Base-by-base conservation (phyloP, 2,888 invertebrate genomes). In the Mesochorus sp. region DNA sequence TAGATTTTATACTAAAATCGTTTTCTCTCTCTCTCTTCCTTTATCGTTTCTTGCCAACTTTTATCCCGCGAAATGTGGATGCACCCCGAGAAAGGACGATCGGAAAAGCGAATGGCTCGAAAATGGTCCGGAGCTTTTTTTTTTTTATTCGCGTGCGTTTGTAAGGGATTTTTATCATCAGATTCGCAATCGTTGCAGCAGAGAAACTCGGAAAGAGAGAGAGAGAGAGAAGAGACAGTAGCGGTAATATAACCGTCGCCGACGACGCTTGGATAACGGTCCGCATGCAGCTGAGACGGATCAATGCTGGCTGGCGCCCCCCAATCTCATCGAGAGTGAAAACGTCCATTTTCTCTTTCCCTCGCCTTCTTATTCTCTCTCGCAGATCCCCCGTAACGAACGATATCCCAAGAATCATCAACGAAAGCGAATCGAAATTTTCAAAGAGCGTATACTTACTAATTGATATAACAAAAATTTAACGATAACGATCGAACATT, bases 231-330 rank as follows among this genome's bases (percentile, higher is more conserved):
- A 17, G 34, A n/a, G 49, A 26, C 17, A 21, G 1, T 8, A 51
- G 28, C 26, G 66, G 26, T 59, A 59, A 59, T 70, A 59, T 70
- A 24, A 49, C 39, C 66, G 71, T 61, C 66, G 71, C 66, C 71
- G 71, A 53, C 71, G 59, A 66, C 17, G 34, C 49, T n/a, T 62
- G 61, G 37, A 61, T 61, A 73, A 67, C 67, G 53, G 44, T 72
- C 66, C 55, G 39, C 67, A 49, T 67, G 61, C 72, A 62, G 55
- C 55, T 77, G 67, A 72, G 77, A 77, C 77, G 55, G 77, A 77
- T 77, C 77, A 77, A 77, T 77, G 77, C 68, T 62, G 67, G 57
- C 67, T 73, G 77, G 77, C 77, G 77, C 77, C 68, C 77, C 62
- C 73, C 55, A 72, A 77, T 49, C 55, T 57, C 68, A 57, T 73